phyloP scores from a whole-genome alignment of 1,140 invertebrate species.

The Rhagoletis pomonella region DNA sequence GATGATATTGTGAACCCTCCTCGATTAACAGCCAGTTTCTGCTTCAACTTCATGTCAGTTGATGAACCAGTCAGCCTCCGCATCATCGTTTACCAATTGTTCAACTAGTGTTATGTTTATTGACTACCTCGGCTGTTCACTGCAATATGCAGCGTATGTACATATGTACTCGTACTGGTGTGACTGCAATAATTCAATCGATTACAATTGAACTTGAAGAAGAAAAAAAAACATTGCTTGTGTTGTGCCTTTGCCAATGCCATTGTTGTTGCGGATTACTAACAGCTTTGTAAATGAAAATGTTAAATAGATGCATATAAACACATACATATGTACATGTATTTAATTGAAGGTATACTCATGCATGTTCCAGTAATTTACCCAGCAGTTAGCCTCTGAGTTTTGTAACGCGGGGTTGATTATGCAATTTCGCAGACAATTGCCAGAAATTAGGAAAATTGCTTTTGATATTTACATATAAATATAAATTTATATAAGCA shows the following conservation, averaged over 20 bases:
- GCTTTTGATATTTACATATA: neutral
- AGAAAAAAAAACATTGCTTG: neutral
- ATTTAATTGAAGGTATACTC: neutral
- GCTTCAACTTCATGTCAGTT: no score
- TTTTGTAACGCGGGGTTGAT: neutral
- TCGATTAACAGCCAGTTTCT: no score
- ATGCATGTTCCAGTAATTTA: neutral
- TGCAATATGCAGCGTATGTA: neutral
- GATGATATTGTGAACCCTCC: no score
- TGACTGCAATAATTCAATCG: neutral
- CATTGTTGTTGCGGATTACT: neutral
- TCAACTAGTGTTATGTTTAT: no score
- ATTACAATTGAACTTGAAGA: slow-evolving; percentile 15
- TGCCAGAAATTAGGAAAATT: slow-evolving; percentile 25
- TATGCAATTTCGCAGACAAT: slow-evolving; percentile 1
- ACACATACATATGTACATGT: neutral
- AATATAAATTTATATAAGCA: neutral
- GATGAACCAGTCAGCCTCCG: no score
- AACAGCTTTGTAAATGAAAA: neutral
- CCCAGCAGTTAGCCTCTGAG: neutral
- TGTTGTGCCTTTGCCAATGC: neutral
- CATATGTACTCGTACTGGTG: neutral
- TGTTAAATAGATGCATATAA: neutral
- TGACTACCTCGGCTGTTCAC: no score
- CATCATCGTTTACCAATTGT: no score